These are phyloP conservation scores for Zaprionus inermis DNA, from an alignment of 1,140 invertebrate species.

Conservation along the genomic window DNA sequence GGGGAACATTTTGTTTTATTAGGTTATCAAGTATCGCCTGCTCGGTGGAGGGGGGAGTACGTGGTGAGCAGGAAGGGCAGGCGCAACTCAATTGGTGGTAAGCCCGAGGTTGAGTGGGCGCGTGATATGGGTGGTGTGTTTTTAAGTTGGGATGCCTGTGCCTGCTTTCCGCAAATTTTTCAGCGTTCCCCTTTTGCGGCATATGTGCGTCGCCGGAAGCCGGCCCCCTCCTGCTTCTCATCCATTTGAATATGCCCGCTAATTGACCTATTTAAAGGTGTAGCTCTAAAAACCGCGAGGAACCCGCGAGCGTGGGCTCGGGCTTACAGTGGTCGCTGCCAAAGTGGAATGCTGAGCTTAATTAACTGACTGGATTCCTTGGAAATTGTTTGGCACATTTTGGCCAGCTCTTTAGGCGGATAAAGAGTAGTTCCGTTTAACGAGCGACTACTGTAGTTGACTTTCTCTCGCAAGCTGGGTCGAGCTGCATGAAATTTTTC, in stretches of 20 bases:
- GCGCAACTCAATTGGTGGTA: conserved; percentile 35
- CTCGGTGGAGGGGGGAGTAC: neutral
- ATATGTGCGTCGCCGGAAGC: conserved; percentile 9
- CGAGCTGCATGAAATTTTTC: conserved; percentile 23
- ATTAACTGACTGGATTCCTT: neutral
- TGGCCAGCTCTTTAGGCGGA: no score
- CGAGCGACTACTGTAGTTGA: neutral
- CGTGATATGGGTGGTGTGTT: neutral
- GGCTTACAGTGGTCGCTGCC: neutral
- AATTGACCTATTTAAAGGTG: conserved; percentile 67
- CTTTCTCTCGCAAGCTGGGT: neutral
- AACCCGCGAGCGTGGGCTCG: neutral
- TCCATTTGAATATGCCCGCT: conserved; percentile 26
- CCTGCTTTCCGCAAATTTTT: conserved; percentile 16
- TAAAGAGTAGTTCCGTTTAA: no score
- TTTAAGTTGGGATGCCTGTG: neutral
- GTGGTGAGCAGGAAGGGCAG: neutral
- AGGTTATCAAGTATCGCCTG: conserved; percentile 49
- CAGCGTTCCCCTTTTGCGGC: neutral
- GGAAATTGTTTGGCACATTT: neutral
- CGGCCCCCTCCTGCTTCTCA: neutral
- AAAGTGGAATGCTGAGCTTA: neutral
- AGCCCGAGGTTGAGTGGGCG: neutral
- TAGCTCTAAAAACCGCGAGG: neutral
- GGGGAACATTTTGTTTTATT: conserved; percentile 53